Conservation (phyloP, 2,113 vertebrate genomes). For the Ophthalmolycus amberensis region DNA sequence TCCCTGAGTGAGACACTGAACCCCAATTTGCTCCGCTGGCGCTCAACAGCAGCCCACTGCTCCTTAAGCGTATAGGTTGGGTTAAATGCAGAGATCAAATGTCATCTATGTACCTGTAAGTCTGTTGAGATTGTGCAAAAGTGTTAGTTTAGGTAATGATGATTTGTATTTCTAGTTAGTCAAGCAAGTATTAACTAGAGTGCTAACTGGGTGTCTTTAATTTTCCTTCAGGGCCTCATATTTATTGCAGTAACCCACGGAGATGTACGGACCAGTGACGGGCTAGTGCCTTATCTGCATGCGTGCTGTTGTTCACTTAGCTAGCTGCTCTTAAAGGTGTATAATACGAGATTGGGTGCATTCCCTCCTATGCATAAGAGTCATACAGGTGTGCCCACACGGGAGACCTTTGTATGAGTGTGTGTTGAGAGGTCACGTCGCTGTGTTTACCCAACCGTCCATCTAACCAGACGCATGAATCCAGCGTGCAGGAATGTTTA, state of each 20-base stretch:
- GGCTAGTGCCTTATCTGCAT: conserved; percentile 17
- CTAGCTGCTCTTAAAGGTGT: neutral
- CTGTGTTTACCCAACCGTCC: conserved; percentile 42
- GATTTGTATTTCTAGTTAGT: neutral
- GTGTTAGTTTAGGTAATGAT: neutral
- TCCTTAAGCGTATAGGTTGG: neutral
- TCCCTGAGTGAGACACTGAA: neutral
- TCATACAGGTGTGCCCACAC: conserved; percentile 53
- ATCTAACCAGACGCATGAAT: conserved; percentile 50
- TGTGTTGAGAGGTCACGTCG: conserved; percentile 45
- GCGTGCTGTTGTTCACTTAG: conserved; percentile 12
- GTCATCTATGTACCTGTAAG: neutral
- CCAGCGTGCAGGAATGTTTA: conserved; percentile 72
- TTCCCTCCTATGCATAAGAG: conserved; percentile 36
- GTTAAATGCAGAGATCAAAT: neutral
- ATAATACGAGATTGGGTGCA: conserved; percentile 11
- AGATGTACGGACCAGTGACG: conserved; percentile 19
- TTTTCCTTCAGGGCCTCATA: conserved; percentile 38
- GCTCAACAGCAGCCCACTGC: neutral
- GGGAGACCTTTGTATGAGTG: conserved; percentile 19
- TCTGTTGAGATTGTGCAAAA: neutral
- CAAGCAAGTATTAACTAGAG: neutral
- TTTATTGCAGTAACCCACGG: conserved; percentile 49
- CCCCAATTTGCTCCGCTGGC: neutral
- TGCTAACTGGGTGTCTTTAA: neutral